phyloP scores from a whole-genome alignment of 2,888 invertebrate genomes.

The Microplitis deprimator region DNA sequence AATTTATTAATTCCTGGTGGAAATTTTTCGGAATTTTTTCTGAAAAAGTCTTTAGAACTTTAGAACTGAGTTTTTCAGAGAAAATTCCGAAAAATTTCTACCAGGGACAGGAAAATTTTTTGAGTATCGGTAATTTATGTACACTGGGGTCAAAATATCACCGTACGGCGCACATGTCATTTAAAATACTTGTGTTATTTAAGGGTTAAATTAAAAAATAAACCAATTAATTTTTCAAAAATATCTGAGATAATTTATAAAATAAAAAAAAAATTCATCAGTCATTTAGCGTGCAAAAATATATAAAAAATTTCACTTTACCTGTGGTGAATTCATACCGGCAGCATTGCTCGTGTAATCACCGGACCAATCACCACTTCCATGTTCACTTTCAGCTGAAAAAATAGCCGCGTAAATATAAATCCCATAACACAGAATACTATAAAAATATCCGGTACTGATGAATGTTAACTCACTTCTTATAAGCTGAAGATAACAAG shows the following conservation, averaged over 20 bases:
- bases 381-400: conserved; percentile 64
- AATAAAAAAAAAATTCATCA: neutral
- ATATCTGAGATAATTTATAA: neutral
- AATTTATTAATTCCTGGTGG: too few relatives aligned
- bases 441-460: neutral
- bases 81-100: too few relatives aligned
- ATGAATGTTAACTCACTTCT: conserved; percentile 67
- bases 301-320: conserved; percentile 46
- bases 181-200: too few relatives aligned
- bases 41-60: too few relatives aligned
- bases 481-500: conserved; percentile 77
- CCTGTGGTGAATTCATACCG: conserved; percentile 65
- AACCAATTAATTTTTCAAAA: neutral
- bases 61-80: too few relatives aligned
- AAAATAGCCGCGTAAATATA: conserved; percentile 31
- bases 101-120: too few relatives aligned
- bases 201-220: too few relatives aligned
- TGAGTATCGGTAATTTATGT: too few relatives aligned
- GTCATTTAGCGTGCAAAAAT: neutral
- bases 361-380: conserved; percentile 61
- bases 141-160: too few relatives aligned
- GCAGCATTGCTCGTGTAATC: conserved; percentile 56
- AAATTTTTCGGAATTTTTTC: too few relatives aligned
- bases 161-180: too few relatives aligned
- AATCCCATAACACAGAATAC: conserved; percentile 1